Evolutionary conservation across 2,113 vertebrate genomes (phyloP), one percentile per base, ranked within the genome.

Genomic region (Platichthys stellatus): DNA sequence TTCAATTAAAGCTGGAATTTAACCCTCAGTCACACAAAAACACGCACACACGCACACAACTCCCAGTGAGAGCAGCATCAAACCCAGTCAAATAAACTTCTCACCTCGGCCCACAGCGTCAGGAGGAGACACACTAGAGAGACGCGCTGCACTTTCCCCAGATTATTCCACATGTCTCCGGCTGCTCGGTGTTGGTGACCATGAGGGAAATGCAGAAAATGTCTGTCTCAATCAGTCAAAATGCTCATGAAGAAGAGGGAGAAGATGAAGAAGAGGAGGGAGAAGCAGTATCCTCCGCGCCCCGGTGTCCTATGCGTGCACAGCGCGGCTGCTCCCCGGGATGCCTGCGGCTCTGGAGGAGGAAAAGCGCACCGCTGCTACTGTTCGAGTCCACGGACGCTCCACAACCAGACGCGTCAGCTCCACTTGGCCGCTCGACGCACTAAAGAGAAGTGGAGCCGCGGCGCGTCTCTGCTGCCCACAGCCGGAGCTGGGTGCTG

Each of bases 111-210:
- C 80, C 90, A 75, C 74, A 94, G 79, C 43, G 87, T 76, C 76
- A 93, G 73, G 69, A 94, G 86, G 10, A 93, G 63, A 75, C 83
- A 91, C 79, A 86, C 83, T 63, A 93, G 67, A 24, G 76, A 82
- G 72, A 89, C 73, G 88, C 86, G 84, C 57, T 74, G 88, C 83
- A 59, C 80, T 81, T 77, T 92, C 84, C 89, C 74, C 59, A 75
- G 76, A 76, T 81, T 88, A 86, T 82, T 93, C 94, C 93, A 91
- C 94, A 95, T 95, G 93, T 91, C 93, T 93, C 84, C 83, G 82
- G 83, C 89, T 58, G 88, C 87, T 69, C 81, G 75, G 74, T 83
- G 82, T 74, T 64, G 82, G 76, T 77, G 74, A 84, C 81, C 92
- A 92, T 92, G 0, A 82, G 90, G 77, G 66, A 84, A 77, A 85